These are phyloP conservation scores for Melieria picta DNA, from an alignment of 2,888 invertebrate genomes.

Conservation along the genomic window DNA sequence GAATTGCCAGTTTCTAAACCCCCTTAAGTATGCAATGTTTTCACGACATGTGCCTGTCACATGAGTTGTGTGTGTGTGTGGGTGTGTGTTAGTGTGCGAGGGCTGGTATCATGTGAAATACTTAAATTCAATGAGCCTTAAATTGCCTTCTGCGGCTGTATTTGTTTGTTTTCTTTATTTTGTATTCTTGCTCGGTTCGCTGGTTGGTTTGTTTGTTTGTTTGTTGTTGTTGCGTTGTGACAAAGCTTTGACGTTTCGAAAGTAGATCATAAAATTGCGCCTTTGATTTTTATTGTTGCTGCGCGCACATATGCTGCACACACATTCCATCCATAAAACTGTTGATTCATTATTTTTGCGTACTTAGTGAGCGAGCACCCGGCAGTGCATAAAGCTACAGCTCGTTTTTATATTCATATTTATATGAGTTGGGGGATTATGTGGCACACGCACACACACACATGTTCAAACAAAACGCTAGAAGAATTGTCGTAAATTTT, in stretches of 20 bases:
- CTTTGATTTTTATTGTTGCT: constrained; percentile 56
- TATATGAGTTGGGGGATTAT: constrained; percentile 4
- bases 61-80: not conserved
- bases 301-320: constrained; percentile 48
- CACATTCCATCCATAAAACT: not conserved
- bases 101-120: constrained; percentile 22
- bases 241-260: constrained; percentile 2
- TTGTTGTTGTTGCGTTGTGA: not conserved
- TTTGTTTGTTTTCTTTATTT: constrained; percentile 48
- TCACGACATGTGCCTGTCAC: not conserved
- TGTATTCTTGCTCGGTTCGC: not conserved
- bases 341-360: too few relatives aligned
- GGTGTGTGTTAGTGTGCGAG: not conserved
- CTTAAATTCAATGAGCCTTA: constrained; percentile 35
- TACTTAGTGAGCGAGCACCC: too few relatives aligned
- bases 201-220: not conserved
- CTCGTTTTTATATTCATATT: constrained; percentile 1
- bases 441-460: not conserved
- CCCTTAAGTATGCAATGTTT: constrained; percentile 3
- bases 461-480: not conserved
- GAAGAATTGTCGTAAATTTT: constrained; percentile 12
- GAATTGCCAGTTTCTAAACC: not conserved
- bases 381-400: not conserved
- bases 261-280: constrained; percentile 50
- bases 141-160: constrained; percentile 38